These are phyloP conservation scores for Cephus sareptanus DNA, from an alignment of 2,888 invertebrate genomes.

Conservation along the genomic window DNA sequence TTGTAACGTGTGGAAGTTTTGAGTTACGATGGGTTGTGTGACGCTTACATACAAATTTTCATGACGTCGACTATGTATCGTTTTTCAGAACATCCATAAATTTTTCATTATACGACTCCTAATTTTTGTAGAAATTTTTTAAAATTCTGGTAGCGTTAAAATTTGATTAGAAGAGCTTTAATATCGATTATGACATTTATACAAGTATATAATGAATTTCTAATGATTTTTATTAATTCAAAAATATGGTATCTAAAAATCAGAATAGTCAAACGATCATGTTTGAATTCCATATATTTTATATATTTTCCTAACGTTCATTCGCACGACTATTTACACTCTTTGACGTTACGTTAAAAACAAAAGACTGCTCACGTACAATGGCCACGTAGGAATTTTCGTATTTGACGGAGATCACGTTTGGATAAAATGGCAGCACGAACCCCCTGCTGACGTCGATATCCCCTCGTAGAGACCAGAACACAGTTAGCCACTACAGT, in stretches of 20 bases:
- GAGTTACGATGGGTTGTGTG: not conserved
- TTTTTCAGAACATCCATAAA: not conserved
- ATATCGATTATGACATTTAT: not conserved
- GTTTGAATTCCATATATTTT: no score
- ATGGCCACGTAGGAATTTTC: constrained; percentile 59
- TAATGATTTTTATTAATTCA: not conserved
- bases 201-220: not conserved
- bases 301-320: no score
- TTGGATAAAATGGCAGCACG: constrained; percentile 61
- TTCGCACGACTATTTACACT: not conserved
- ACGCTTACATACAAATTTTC: not conserved
- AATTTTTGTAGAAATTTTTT: not conserved
- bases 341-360: not conserved
- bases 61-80: not conserved
- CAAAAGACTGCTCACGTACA: not conserved
- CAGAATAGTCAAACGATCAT: no score
- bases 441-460: constrained; percentile 39
- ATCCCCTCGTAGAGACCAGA: constrained; percentile 17
- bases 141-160: not conserved
- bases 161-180: not conserved
- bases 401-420: constrained; percentile 62
- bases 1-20: not conserved
- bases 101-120: not conserved
- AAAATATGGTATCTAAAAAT: no score
- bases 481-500: constrained; percentile 10